Evolutionary conservation across 2,797 vertebrate genomes (phyloP).

Genomic region (Tympanoctomys barrerae): DNA sequence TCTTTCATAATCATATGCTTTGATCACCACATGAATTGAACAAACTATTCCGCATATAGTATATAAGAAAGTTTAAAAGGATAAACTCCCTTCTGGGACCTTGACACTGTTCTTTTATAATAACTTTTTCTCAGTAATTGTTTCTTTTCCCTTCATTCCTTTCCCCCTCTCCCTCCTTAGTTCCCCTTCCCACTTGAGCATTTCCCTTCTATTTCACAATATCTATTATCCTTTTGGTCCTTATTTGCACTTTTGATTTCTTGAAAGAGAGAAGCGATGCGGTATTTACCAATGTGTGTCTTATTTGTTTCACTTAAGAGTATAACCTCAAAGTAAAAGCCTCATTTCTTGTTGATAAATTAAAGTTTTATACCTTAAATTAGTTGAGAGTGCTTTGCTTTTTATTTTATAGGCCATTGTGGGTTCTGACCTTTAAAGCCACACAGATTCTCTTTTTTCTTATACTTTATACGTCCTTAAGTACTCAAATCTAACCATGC

Average conservation of each 20-base stretch:
- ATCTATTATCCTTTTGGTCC: not conserved
- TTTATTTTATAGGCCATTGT: not conserved
- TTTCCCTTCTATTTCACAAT: not conserved
- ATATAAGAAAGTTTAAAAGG: not conserved
- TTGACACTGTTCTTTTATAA: not conserved
- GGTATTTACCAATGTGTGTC: not conserved
- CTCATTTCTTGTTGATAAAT: not conserved
- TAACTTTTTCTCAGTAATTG: not conserved
- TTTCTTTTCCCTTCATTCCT: not conserved
- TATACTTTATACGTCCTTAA: not conserved
- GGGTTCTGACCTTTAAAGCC: not conserved
- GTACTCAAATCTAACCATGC: not conserved
- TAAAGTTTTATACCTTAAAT: not conserved
- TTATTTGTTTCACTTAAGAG: not conserved
- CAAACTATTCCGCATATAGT: not conserved
- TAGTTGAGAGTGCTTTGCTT: not conserved
- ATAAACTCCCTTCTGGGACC: not conserved
- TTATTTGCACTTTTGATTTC: not conserved
- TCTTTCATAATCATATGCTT: not conserved
- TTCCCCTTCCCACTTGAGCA: not conserved
- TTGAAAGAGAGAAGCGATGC: not conserved
- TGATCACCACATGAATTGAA: not conserved
- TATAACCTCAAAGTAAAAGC: not conserved
- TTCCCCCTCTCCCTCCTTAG: not conserved
- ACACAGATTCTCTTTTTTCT: not conserved